A percentile compares a stretch with the other conserved stretches of the same genome.
These are phyloP conservation scores for Myotis brandtii DNA, from an alignment of 2,113 vertebrate species.

Conservation along the genomic window DNA sequence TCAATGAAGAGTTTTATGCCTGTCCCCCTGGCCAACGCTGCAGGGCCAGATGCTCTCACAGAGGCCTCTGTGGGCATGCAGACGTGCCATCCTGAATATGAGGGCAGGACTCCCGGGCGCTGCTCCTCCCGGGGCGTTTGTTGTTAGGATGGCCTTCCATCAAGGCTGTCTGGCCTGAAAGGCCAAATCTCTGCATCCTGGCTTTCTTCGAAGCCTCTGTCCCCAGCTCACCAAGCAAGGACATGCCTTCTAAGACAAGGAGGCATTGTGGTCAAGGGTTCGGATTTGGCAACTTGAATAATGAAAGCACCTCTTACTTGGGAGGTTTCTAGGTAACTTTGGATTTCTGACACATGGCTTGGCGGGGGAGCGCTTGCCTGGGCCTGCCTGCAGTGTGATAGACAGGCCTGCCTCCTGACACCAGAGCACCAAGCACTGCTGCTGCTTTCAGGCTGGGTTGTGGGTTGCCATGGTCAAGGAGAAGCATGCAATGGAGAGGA, in stretches of 20 bases:
- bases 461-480: conserved; percentile 19
- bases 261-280: conserved; percentile 17
- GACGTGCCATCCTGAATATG: rapidly evolving
- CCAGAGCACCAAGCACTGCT: neutral
- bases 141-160: neutral
- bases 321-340: neutral
- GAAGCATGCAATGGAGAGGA: neutral
- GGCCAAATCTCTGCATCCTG: neutral
- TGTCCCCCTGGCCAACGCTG: neutral
- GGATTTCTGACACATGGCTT: neutral
- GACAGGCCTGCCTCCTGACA: neutral
- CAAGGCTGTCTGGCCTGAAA: neutral
- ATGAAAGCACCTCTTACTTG: neutral
- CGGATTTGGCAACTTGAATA: neutral
- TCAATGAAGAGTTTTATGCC: neutral
- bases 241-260: conserved; percentile 19
- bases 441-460: conserved; percentile 39
- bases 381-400: neutral
- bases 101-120: neutral
- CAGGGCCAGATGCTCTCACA: neutral
- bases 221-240: neutral
- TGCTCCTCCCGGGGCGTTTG: neutral
- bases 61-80: neutral
- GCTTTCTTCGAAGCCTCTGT: neutral
- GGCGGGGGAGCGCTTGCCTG: neutral